Percentiles rank a stretch among this genome's conserved stretches.
These are phyloP conservation scores for Labia minor DNA, from an alignment of 2,888 invertebrate genomes.

Conservation along the genomic window DNA sequence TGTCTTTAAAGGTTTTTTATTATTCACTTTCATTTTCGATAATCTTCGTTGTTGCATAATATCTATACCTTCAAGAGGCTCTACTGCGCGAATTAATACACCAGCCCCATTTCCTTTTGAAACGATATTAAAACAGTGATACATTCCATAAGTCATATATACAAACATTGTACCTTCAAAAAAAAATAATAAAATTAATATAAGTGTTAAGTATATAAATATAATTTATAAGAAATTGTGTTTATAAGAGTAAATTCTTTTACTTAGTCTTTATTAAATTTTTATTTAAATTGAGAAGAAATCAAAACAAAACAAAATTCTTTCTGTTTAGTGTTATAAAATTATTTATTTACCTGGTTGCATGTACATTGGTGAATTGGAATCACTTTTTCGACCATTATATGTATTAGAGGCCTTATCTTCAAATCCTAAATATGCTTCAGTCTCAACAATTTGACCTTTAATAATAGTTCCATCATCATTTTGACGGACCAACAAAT, in stretches of 20 bases:
- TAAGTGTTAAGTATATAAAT: too few relatives aligned
- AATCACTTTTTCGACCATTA: slow-evolving; percentile 44
- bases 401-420: slow-evolving; percentile 58
- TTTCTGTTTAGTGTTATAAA: too few relatives aligned
- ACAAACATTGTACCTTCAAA: slow-evolving; percentile 48
- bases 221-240: too few relatives aligned
- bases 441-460: slow-evolving; percentile 61
- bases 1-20: slow-evolving; percentile 32
- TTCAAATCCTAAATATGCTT: slow-evolving; percentile 54
- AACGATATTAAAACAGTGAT: slow-evolving; percentile 56
- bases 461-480: slow-evolving; percentile 43
- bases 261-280: too few relatives aligned
- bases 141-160: slow-evolving; percentile 64
- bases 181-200: too few relatives aligned
- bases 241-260: too few relatives aligned
- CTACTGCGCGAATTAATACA: slow-evolving; percentile 54
- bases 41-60: slow-evolving; percentile 40
- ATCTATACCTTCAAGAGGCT: slow-evolving; percentile 50
- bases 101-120: slow-evolving; percentile 43
- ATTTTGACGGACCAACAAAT: slow-evolving; percentile 46
- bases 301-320: too few relatives aligned
- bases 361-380: slow-evolving; percentile 62
- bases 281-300: too few relatives aligned
- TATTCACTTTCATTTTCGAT: slow-evolving; percentile 27
- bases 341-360: slow-evolving; percentile 44